Evolutionary conservation across 1,140 invertebrate genomes (phyloP), one percentile per base, ranked within the genome.

Genomic region (Saxidomus purpurata): DNA sequence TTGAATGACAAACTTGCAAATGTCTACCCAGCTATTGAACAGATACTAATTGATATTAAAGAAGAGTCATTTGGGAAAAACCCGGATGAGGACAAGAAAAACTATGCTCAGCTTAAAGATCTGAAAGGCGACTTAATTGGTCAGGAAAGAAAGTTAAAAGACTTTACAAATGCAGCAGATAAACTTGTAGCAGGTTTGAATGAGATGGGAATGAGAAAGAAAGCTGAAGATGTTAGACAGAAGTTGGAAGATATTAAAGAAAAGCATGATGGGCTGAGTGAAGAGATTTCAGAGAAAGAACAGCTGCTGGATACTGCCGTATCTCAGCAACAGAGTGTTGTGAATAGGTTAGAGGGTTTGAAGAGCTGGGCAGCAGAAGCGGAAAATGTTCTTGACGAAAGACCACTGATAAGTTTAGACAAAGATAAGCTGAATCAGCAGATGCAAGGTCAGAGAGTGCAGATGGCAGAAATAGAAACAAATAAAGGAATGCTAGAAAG

Each of bases 341-440:
- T 99, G 95, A 98, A 99, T 94, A 98, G 98, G 4, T 96, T 99
- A 0, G 98, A 99, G 93, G 97, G 97, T 82, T 96, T 99, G 17
- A 97, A 98, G 6, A 96, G 96, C 55, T 99, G 98, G 98, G 96
- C 99, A 22, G 97, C 97, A 87, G 97, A 97, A 89, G 97, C 97
- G 4, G 98, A 99, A 94, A 97, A 97, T 89, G 97, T 97, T 92
- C 97, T 90, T 15, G 85, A 97, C 25, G 97, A 97, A 90, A 96
- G 97, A 87, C 97, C 97, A 91, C 98, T 98, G 9, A 98, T 98
- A 0, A 99, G 98, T 87, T 96, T 99, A 1, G 97, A 98, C 89
- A 98, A 98, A 92, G 98, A 99, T 94, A 97, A 98, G 52, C 96
- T 99, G 0, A 98, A 98, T 93, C 98, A 99, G 93, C 98, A 99